These are phyloP conservation scores for Chrysolina americana DNA, from an alignment of 2,888 invertebrate genomes.

Conservation along the genomic window DNA sequence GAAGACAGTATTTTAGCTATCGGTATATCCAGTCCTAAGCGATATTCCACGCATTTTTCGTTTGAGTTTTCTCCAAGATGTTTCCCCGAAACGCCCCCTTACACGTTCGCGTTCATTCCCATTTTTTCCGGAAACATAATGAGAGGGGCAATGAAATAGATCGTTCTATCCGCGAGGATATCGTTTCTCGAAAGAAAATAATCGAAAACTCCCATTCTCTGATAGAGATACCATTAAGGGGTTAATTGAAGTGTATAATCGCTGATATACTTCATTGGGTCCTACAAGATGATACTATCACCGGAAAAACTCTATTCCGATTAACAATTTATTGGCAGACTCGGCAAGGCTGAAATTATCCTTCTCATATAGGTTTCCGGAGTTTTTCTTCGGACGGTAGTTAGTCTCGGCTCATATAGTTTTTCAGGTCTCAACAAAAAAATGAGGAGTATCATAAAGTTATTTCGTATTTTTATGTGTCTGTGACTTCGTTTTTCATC, in stretches of 20 bases:
- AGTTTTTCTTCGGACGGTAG: not conserved
- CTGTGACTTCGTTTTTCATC: not conserved
- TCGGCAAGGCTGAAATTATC: not conserved
- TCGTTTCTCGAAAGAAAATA: not conserved
- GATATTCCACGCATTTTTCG: not conserved
- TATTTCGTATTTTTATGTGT: no score
- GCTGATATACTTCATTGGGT: not conserved
- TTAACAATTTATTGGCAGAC: constrained; percentile 3
- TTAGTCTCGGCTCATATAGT: not conserved
- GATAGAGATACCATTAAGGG: constrained; percentile 3
- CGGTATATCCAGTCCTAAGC: no score
- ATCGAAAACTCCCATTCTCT: constrained; percentile 3
- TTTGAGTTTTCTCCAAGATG: not conserved
- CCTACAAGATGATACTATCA: not conserved
- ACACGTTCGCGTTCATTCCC: not conserved
- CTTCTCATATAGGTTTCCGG: not conserved
- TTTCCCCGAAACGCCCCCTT: not conserved
- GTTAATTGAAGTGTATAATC: constrained; percentile 12
- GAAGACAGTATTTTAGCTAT: not conserved
- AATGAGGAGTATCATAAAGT: not conserved
- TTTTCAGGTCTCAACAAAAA: not conserved
- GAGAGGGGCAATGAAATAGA: constrained; percentile 4
- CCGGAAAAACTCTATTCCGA: constrained; percentile 9
- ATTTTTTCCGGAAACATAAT: constrained; percentile 13
- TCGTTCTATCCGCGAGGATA: not conserved